Evolutionary conservation across 2,888 invertebrate species (phyloP).

Genomic region (Pristionchus fissidentatus): DNA sequence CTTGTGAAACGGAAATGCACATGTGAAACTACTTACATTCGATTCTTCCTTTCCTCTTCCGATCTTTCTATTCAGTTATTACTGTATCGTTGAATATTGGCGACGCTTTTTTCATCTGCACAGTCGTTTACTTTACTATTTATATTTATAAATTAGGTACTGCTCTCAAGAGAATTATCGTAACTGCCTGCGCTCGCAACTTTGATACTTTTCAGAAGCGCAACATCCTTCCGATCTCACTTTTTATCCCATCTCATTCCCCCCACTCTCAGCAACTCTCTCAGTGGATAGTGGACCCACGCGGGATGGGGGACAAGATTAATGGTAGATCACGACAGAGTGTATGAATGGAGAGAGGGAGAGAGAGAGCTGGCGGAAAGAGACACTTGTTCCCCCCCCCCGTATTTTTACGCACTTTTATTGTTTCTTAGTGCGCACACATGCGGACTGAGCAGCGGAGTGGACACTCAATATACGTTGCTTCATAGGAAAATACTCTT

Average conservation of each 20-base stretch:
- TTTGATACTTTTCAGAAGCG: background rate
- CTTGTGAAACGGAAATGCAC: too few species aligned
- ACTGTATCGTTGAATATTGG: too few species aligned
- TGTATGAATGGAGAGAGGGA: conserved; percentile 23
- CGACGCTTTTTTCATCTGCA: too few species aligned
- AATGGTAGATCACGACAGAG: conserved; percentile 37
- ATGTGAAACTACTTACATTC: too few species aligned
- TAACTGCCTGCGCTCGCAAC: too few species aligned
- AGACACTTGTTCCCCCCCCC: conserved; percentile 3
- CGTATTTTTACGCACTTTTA: too few species aligned
- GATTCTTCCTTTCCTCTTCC: too few species aligned
- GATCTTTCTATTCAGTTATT: too few species aligned
- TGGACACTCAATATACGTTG: too few species aligned
- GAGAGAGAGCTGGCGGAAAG: background rate
- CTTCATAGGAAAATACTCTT: background rate
- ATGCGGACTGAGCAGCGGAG: background rate
- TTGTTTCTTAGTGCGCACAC: conserved; percentile 6
- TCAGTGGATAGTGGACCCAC: conserved; percentile 2
- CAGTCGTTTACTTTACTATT: too few species aligned
- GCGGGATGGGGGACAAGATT: background rate
- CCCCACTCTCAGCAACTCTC: background rate
- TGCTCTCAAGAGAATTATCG: too few species aligned
- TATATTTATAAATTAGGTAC: too few species aligned
- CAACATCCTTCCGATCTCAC: background rate
- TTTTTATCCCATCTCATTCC: background rate